These are phyloP conservation scores for Allacma fusca DNA, from an alignment of 2,888 invertebrate species.

Conservation along the genomic window DNA sequence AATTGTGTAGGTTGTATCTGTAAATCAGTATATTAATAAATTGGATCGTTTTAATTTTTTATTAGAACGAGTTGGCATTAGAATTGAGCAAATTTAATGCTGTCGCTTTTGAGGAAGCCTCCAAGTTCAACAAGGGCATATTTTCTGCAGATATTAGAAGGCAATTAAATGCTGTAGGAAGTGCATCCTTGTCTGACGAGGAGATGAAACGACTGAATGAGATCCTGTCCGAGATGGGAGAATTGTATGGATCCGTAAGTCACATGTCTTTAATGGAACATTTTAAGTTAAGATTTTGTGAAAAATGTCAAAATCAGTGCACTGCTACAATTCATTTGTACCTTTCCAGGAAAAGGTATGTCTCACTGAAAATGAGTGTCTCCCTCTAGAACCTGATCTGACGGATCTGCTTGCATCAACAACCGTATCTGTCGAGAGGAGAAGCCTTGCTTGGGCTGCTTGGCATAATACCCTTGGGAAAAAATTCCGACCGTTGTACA, in stretches of 20 bases:
- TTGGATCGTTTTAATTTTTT: no score
- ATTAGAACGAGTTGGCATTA: conserved; percentile 8
- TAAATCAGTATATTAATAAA: no score
- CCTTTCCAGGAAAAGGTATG: conserved; percentile 50
- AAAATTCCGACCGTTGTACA: conserved; percentile 56
- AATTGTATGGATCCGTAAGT: conserved; percentile 60
- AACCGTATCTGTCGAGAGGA: conserved; percentile 44
- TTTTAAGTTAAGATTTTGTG: no score
- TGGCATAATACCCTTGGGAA: conserved; percentile 60
- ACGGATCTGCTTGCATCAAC: conserved; percentile 58
- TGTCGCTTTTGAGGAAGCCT: conserved; percentile 54
- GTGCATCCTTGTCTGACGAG: conserved; percentile 57
- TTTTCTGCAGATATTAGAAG: conserved; percentile 58
- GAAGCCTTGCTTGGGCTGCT: conserved; percentile 60
- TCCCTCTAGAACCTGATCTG: conserved; percentile 59
- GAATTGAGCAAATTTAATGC: conserved; percentile 45
- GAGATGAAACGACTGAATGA: conserved; percentile 55
- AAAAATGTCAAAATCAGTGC: no score
- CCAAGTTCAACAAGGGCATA: conserved; percentile 56
- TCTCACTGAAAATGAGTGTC: conserved; percentile 50
- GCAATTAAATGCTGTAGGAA: conserved; percentile 57
- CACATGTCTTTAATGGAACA: background rate
- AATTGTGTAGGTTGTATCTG: no score
- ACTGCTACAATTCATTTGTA: background rate
- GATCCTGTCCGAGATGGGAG: conserved; percentile 60